Conservation (phyloP, 2,888 invertebrate species). For the Caenorhabditis sp. region DNA sequence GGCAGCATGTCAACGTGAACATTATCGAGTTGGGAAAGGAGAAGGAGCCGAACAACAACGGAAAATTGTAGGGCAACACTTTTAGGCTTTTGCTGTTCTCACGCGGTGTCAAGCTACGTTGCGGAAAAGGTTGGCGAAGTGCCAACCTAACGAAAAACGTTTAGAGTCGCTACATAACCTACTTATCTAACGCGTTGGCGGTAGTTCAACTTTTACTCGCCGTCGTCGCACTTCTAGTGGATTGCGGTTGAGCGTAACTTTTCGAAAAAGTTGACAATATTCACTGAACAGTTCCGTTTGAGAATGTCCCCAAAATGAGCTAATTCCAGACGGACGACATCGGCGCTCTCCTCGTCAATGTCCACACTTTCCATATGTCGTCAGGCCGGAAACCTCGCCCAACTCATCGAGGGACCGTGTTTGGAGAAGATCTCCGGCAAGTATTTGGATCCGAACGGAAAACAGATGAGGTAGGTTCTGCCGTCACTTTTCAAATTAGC, state of each 20-base stretch:
- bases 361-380: slow-evolving; percentile 66
- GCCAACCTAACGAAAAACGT: too few relatives aligned
- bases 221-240: too few relatives aligned
- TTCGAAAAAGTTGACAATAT: too few relatives aligned
- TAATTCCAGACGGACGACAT: slow-evolving; percentile 67
- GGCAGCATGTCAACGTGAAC: slow-evolving; percentile 62
- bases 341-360: slow-evolving; percentile 69
- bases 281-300: too few relatives aligned
- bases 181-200: too few relatives aligned
- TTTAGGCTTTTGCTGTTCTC: background rate
- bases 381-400: slow-evolving; percentile 70
- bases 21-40: slow-evolving; percentile 70
- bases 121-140: too few relatives aligned
- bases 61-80: slow-evolving; percentile 57
- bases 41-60: slow-evolving; percentile 70
- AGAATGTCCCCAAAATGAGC: too few relatives aligned
- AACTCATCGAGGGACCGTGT: slow-evolving; percentile 68
- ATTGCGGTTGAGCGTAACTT: too few relatives aligned
- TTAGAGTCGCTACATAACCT: too few relatives aligned
- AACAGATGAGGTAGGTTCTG: slow-evolving; percentile 74
- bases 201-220: too few relatives aligned
- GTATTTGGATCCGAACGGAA: slow-evolving; percentile 75
- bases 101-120: too few relatives aligned
- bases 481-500: background rate
- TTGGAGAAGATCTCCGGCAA: slow-evolving; percentile 72